phyloP scores from a whole-genome alignment of 2,113 vertebrate genomes.

The Myrmophylax atrothorax region DNA sequence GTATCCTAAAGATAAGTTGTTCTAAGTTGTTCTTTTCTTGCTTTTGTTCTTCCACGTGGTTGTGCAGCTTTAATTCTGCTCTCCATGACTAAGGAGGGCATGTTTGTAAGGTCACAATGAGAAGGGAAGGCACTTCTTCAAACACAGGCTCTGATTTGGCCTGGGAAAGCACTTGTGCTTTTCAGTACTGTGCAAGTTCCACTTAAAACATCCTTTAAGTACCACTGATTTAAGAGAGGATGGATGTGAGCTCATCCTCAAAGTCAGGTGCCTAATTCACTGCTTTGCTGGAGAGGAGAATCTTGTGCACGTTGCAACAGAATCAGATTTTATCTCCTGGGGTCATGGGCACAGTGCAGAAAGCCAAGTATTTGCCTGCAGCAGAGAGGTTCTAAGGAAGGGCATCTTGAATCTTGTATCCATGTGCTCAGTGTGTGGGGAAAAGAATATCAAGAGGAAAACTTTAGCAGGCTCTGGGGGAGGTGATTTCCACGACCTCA shows the following conservation, averaged over 20 bases:
- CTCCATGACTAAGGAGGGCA: background rate
- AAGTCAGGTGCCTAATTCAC: background rate
- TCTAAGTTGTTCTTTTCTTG: background rate
- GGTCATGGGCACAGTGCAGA: background rate
- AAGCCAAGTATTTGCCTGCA: background rate
- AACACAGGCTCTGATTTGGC: background rate
- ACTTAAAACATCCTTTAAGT: background rate
- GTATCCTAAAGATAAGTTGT: background rate
- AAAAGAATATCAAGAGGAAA: background rate
- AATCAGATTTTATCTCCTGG: background rate
- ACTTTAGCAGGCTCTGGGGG: background rate
- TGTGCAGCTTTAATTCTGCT: background rate
- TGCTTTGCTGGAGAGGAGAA: background rate
- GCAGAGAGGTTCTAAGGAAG: background rate
- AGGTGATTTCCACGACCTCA: background rate
- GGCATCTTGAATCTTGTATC: fast-evolving
- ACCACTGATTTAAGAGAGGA: background rate
- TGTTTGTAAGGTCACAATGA: background rate
- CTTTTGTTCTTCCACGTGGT: background rate
- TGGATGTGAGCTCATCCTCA: background rate
- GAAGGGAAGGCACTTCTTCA: background rate
- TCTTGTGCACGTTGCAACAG: fast-evolving
- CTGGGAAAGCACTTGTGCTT: fast-evolving
- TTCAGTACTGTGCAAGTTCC: background rate
- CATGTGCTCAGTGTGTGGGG: background rate